Base-by-base conservation (phyloP, 2,888 invertebrate species). In the Anthrax anthrax region DNA sequence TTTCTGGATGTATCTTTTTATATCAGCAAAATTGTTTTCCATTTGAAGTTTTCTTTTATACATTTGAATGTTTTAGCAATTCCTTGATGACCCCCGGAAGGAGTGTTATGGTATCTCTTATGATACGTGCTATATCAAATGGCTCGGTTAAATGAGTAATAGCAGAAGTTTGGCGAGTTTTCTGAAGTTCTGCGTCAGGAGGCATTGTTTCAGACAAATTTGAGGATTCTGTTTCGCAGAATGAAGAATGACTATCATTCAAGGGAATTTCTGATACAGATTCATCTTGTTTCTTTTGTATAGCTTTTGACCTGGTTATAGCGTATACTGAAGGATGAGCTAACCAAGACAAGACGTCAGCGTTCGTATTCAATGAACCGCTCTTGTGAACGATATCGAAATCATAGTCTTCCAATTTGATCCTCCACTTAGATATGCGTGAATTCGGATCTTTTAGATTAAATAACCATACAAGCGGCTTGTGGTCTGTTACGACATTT, bases 401-500 rank as follows among this genome's bases (percentile, higher is more conserved):
- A 10, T 57, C 55, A 36, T 52, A 59, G 43, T 58, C 56, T 27
- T 54, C 53, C 4, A 60, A 49, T 48, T 55, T 55, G 14, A 60
- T 47, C 37, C 55, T 40, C 58, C 58, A 60, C 19, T 58, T 45
- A 13, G 56, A 47, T 6, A 63, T 42, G 39, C 56, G 48, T 0
- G 55, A 51, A 18, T 48, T 52, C 5, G 54, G 52, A 36, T 58
- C 57, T 40, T 55, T 57, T 1, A 53, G 16, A 18, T 50, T 52
- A 34, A 50, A 47, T n/a, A 55, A 42, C 55, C 55, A 56, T 29
- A 49, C 42, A 2, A 60, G 47, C 2, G 57, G 56, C 44, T 55
- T 54, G 44, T 61, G 58, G 42, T 60, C 60, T 1, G 56, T 60
- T 8, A 56, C 47, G 52, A 43, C 59, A 59, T 23, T 50, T 50